Conservation (phyloP, 2,888 invertebrate species). For the Netelia virgata region DNA sequence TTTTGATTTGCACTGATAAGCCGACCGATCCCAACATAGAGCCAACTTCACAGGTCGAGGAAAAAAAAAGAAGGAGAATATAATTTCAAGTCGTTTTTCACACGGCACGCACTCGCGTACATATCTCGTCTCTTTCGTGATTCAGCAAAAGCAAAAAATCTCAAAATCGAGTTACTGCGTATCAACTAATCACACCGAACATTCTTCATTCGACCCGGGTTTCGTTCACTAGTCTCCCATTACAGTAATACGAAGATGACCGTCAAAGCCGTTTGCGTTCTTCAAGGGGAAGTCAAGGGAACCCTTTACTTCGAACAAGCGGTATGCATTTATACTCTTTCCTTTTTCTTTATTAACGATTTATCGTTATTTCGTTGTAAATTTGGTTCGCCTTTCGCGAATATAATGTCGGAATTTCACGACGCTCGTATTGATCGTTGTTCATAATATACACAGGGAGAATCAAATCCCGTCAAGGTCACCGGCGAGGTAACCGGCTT, state of each 20-base stretch:
- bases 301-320: constrained; percentile 93
- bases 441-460: constrained; percentile 85
- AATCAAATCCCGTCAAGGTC: constrained; percentile 90
- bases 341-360: constrained; percentile 12
- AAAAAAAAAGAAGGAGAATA: constrained; percentile 30
- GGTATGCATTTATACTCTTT: constrained; percentile 84
- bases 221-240: background rate
- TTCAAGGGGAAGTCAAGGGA: constrained; percentile 94
- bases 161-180: constrained; percentile 27
- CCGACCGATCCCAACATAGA: background rate
- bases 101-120: constrained; percentile 66
- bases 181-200: constrained; percentile 39
- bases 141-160: constrained; percentile 70
- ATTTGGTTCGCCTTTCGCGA: background rate
- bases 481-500: constrained; percentile 94
- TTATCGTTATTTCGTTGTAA: background rate
- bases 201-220: constrained; percentile 52
- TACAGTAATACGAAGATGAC: constrained; percentile 81
- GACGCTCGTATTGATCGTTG: constrained; percentile 14
- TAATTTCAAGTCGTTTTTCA: constrained; percentile 61
- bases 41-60: background rate
- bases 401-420: constrained; percentile 5
- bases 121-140: constrained; percentile 63
- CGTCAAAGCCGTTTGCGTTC: constrained; percentile 93
- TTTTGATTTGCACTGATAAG: too few relatives aligned